Percentiles rank a stretch among this genome's conserved stretches.
Evolutionary conservation across 2,113 vertebrate species (phyloP).

Genomic region (Syrmaticus mikado): DNA sequence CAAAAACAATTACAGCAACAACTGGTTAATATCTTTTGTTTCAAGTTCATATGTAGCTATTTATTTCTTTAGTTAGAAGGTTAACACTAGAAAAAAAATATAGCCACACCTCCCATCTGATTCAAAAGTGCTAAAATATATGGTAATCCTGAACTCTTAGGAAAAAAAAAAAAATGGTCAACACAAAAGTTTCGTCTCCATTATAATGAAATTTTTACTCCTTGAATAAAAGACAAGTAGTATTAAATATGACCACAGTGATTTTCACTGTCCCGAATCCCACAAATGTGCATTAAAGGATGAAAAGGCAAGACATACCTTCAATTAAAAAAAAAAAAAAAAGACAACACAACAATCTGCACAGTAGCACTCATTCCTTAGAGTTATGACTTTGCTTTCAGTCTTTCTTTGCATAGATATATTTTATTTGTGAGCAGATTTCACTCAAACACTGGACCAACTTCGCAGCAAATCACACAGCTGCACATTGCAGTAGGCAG

Average conservation of each 20-base stretch:
- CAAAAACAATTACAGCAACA: too few species aligned
- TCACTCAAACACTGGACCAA: neutral
- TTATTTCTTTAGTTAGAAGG: neutral
- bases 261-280: neutral
- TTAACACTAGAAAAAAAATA: neutral
- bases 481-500: neutral
- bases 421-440: neutral
- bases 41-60: neutral
- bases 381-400: neutral
- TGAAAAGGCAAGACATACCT: neutral
- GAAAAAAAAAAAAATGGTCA: neutral
- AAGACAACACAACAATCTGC: too few species aligned
- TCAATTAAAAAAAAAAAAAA: neutral
- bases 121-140: neutral
- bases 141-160: neutral
- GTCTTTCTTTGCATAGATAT: neutral
- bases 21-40: neutral
- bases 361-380: neutral
- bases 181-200: neutral
- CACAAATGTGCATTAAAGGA: neutral
- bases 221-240: neutral
- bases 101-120: neutral
- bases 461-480: neutral
- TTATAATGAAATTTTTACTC: neutral
- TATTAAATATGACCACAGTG: rapidly evolving